Evolutionary conservation across 37 sponge, comb jelly and placozoan species (phyloP), one percentile per base, ranked within the genome.

Genomic region (Aplysina aerophoba): DNA sequence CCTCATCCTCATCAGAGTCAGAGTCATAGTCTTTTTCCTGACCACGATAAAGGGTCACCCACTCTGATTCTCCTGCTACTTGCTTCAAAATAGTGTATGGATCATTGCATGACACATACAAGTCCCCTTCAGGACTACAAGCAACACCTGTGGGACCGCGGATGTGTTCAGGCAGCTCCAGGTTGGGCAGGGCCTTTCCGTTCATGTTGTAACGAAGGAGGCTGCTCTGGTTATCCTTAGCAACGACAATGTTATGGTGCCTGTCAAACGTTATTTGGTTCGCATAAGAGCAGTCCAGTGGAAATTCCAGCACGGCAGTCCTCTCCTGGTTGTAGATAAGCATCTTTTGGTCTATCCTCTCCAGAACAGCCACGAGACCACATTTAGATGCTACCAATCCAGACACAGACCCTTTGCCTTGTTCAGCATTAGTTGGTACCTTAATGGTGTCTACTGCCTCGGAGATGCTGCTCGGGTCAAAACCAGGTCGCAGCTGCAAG

Each of bases 131-230:
- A 2, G 78, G 44, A 22, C 54, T 50, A 24, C 44, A 53, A 17
- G 37, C 54, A 31, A 75, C 78, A 1, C 78, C 78, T 13, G 40
- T 41, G 17, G 19, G 15, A 28, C 28, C 4, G 3, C 8, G 50
- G 50, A 3, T 44, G 50, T 44, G 3, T 3, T 11, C 50, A 3
- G 44, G 44, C 11, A 40, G 24, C 0, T 30, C 25, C 11, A 75
- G 25, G 22, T 50, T 37, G 20, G 78, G 78, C 8, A 75, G 54
- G 14, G 37, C 54, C 37, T 75, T 75, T 21, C 78, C 78, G 54
- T 75, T 75, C 53, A 75, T 40, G 21, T 40, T 75, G 53, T 40
- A 75, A 24, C 78, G 78, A 40, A 75, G 54, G 11, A 75, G 50
- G n/a, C 54, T 1, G 54, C 24, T 1, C 17, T n/a, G 6, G 22